A percentile compares a stretch with the other conserved stretches of the same genome.
phyloP scores from a whole-genome alignment of 2,797 vertebrate genomes.

The Siniperca obscura region DNA sequence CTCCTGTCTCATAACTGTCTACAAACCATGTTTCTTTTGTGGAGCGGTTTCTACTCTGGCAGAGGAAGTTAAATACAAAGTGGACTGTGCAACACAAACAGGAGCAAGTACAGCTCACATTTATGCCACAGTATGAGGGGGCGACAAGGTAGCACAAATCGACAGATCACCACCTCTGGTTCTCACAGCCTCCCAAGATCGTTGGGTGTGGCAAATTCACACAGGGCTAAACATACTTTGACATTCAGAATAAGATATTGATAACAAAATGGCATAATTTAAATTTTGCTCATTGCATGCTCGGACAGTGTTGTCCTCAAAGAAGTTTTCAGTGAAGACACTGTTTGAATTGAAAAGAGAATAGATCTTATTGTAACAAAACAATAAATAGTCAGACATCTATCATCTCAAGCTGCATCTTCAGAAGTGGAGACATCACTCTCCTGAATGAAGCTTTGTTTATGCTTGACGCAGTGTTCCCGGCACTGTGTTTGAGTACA shows the following conservation, averaged over 20 bases:
- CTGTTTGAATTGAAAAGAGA: neutral
- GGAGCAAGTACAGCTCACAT: neutral
- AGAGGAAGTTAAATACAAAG: neutral
- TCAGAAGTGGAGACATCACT: conserved; percentile 5
- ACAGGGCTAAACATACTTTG: neutral
- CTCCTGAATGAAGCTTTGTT: neutral
- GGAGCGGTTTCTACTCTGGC: too few relatives aligned
- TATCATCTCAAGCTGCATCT: neutral
- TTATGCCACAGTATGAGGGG: neutral
- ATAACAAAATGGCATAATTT: conserved; percentile 7
- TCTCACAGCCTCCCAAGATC: neutral
- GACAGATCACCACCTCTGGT: neutral
- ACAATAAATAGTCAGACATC: neutral
- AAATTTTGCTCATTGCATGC: neutral
- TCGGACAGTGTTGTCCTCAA: neutral
- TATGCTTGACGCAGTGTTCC: too few relatives aligned
- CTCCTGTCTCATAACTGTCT: neutral
- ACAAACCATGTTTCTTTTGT: too few relatives aligned
- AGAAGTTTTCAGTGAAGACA: neutral
- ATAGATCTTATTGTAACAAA: neutral
- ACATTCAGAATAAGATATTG: neutral
- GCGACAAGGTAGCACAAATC: neutral
- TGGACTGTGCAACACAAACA: neutral
- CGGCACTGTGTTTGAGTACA: too few relatives aligned
- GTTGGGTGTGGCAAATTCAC: neutral